Evolutionary conservation across 2,888 invertebrate genomes (phyloP), one percentile per base, ranked within the genome.

Genomic region (Gymnosoma rotundatum): DNA sequence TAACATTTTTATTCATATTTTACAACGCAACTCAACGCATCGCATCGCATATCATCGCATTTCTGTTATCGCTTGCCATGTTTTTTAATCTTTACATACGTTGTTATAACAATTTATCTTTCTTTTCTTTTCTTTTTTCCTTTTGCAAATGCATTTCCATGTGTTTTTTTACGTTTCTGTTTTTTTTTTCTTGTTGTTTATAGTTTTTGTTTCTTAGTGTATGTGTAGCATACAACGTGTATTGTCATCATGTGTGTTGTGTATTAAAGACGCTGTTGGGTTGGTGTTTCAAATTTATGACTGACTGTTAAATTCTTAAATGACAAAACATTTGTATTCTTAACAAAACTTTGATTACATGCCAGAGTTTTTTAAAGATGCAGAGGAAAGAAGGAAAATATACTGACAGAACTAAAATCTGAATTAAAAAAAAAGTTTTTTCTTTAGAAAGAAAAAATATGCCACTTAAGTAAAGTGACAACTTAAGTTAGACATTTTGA

Each of bases 71-170:
- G 48, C 18, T 48, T 36, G 9, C 21, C 56, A 50, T 73, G 83
- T 7, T 76, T 78, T 83, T 76, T 76, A 83, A 83, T 73, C 80
- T 73, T 70, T 61, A 61, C 75, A 73, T 67, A 76, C 79, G 79
- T 67, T 76, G 76, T n/a, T n/a, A n/a, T 63, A 63, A 78, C 78
- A 72, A 80, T 83, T 83, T 83, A 76, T 83, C 79, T 63, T 73
- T 70, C 32, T 79, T 79, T 60, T 42, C 18, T 6, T 32, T 4
- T 4, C 36, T 60, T 42, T 32, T 6, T 32, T 4, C 25, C 36
- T 16, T 58, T 20, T 60, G 20, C 56, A 64, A 63, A 72, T 70
- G 75, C 64, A 63, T 70, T 67, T 58, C 64, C 8, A 16, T 45
- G 38, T 54, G 63, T 72, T 38, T 54, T 54, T 32, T 48, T 20